Base-by-base conservation (phyloP, 2,113 vertebrate species). In the Uropsilus gracilis region DNA sequence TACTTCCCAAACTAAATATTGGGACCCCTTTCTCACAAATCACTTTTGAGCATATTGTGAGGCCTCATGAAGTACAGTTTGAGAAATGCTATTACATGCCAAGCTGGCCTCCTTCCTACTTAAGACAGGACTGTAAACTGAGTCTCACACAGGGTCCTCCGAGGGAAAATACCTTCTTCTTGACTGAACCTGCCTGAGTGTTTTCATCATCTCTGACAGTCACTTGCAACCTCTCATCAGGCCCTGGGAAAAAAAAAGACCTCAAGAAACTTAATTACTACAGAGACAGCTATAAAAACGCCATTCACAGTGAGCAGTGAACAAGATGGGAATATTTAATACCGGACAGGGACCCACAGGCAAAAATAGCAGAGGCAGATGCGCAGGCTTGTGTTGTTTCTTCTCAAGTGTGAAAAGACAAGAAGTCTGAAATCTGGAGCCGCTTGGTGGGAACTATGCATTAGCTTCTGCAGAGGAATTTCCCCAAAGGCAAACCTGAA, bases 331-430 rank as follows among this genome's bases (percentile, higher is more conserved):
- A 68, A 86, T 94, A 89, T 73, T 95, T 95, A 72, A 73, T 68
- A 59, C 34, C 11, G 37, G 86, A 69, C 83, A 85, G 82, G 80
- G 71, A 63, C 89, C 93, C 89, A 73, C 13, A 28, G 96, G 96
- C 97, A 97, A 76, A 96, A 92, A 84, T 48, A 87, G 71, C 64
- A 86, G 86, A 86, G 86, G 73, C 81, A 95, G 95, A 89, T 68
- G 89, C 7, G 1, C 24, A 3, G 55, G 68, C 63, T 83, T 75
- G 85, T 46, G 57, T 57, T 30, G 53, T 81, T 88, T 76, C 16
- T 1, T 95, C 84, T 86, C 5, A 72, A 63, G 37, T 87, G 48
- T 90, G 46, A 85, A 64, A 80, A 84, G 90, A 93, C 46, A 61
- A 50, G 81, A 69, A 57, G 76, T n/a, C 78, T 81, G 68, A 55